phyloP scores from a whole-genome alignment of 2,888 invertebrate species.

The Aphodius sticticus region DNA sequence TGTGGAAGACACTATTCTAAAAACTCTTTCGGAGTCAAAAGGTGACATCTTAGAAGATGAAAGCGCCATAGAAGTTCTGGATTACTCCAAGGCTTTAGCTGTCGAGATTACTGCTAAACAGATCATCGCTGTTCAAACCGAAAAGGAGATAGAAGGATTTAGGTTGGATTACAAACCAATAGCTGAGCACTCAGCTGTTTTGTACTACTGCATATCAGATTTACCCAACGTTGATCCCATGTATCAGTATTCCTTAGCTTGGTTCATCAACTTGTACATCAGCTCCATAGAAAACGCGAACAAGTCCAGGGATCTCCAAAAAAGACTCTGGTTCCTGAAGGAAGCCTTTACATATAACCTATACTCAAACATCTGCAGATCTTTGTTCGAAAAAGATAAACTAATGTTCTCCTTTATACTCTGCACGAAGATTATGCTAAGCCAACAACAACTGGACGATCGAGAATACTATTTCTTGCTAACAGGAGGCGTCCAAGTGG shows the following conservation, averaged over 20 bases:
- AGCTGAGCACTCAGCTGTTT: slow-evolving; percentile 79
- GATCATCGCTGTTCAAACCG: slow-evolving; percentile 78
- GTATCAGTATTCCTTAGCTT: slow-evolving; percentile 87
- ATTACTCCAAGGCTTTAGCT: slow-evolving; percentile 84
- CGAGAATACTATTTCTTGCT: slow-evolving; percentile 75
- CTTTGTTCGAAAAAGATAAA: slow-evolving; percentile 88
- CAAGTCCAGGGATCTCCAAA: slow-evolving; percentile 75
- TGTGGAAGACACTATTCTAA: slow-evolving; percentile 88
- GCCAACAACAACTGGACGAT: slow-evolving; percentile 66
- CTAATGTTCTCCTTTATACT: slow-evolving; percentile 83
- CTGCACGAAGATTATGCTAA: slow-evolving; percentile 74
- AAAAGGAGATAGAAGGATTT: slow-evolving; percentile 79
- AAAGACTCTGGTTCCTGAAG: slow-evolving; percentile 73
- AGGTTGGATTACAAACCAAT: slow-evolving; percentile 79
- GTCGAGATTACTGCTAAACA: slow-evolving; percentile 85
- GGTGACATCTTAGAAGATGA: slow-evolving; percentile 94
- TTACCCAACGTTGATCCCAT: slow-evolving; percentile 86
- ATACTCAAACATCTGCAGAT: slow-evolving; percentile 82
- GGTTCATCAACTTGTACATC: slow-evolving; percentile 86
- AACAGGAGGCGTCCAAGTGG: slow-evolving; percentile 77
- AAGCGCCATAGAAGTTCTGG: slow-evolving; percentile 85
- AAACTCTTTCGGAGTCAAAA: slow-evolving; percentile 81
- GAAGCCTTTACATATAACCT: slow-evolving; percentile 83
- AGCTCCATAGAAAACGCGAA: slow-evolving; percentile 79
- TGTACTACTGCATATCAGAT: slow-evolving; percentile 86